Evolutionary conservation across 2,888 invertebrate genomes (phyloP).

Genomic region (Acleris literana): DNA sequence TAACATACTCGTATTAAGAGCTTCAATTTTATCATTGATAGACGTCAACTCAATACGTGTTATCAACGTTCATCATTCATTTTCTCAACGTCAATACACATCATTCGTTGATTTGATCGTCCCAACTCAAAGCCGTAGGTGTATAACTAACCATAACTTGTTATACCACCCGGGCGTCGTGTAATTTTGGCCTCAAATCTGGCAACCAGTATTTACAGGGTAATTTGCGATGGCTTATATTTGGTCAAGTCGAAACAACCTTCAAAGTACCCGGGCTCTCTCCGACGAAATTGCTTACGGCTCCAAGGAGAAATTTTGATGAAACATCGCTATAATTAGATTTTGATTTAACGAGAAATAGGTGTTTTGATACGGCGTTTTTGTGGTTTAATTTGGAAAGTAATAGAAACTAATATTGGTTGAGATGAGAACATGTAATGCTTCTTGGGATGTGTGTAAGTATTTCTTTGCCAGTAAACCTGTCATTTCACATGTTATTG

Average conservation of each 20-base stretch:
- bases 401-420: background rate
- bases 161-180: conserved; percentile 23
- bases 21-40: too few relatives aligned
- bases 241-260: conserved; percentile 32
- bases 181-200: conserved; percentile 30
- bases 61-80: too few relatives aligned
- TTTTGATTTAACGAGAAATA: conserved; percentile 12
- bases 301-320: conserved; percentile 28
- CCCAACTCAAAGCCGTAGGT: too few relatives aligned
- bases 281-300: conserved; percentile 28
- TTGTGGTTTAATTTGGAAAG: conserved; percentile 1
- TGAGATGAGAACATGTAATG: too few relatives aligned
- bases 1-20: too few relatives aligned
- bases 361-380: conserved; percentile 5
- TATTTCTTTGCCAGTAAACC: too few relatives aligned
- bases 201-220: conserved; percentile 29
- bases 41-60: too few relatives aligned
- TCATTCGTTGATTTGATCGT: too few relatives aligned
- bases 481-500: too few relatives aligned
- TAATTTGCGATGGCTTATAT: conserved; percentile 34
- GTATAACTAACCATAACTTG: conserved; percentile 13
- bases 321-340: conserved; percentile 21
- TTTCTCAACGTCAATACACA: too few relatives aligned
- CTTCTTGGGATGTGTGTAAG: too few relatives aligned
- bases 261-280: conserved; percentile 26